phyloP scores from a whole-genome alignment of 2,113 vertebrate genomes.

The Myrmophylax atrothorax region DNA sequence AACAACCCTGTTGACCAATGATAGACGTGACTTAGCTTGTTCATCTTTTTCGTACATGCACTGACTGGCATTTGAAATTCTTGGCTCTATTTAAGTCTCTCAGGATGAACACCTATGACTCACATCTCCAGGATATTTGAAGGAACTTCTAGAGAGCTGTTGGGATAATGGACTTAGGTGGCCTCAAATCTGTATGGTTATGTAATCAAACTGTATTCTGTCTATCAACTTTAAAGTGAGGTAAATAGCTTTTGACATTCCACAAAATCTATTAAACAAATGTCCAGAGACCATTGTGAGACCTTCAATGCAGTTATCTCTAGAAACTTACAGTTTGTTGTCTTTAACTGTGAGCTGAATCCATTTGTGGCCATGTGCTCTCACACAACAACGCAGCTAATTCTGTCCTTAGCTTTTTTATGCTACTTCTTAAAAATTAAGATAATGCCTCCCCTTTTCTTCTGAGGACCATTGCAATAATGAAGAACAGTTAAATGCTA shows the following conservation, averaged over 20 bases:
- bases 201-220: neutral
- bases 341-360: neutral
- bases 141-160: neutral
- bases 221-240: neutral
- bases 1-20: neutral
- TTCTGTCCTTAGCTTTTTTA: neutral
- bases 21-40: neutral
- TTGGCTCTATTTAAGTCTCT: neutral
- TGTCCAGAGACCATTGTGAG: neutral
- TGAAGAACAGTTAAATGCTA: neutral
- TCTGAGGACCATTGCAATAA: neutral
- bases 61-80: neutral
- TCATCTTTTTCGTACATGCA: neutral
- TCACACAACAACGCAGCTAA: neutral
- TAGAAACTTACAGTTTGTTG: neutral
- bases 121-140: neutral
- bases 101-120: neutral
- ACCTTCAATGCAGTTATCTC: neutral
- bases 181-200: neutral
- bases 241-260: neutral
- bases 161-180: neutral
- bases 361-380: neutral
- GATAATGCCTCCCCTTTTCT: neutral
- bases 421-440: neutral
- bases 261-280: neutral